Percentiles rank a stretch among this genome's conserved stretches.
phyloP scores from a whole-genome alignment of 1,140 invertebrate genomes.

The Saxidomus purpurata region DNA sequence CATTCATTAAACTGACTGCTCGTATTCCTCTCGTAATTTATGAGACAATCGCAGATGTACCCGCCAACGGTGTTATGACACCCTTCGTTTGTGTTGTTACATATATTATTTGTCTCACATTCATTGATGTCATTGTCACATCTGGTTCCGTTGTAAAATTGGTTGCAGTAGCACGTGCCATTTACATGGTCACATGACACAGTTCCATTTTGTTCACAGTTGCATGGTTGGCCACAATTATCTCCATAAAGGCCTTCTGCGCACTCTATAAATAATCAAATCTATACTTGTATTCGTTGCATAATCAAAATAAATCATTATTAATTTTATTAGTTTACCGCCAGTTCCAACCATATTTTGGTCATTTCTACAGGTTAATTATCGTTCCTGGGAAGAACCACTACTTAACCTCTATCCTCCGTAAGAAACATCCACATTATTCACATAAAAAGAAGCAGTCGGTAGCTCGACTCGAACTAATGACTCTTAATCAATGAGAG shows the following conservation, averaged over 20 bases:
- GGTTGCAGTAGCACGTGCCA: constrained; percentile 20
- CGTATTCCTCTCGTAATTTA: background rate
- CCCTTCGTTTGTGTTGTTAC: background rate
- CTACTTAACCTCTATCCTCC: no score
- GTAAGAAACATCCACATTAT: no score
- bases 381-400: no score
- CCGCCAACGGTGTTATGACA: constrained; percentile 15
- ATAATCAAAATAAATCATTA: no score
- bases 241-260: background rate
- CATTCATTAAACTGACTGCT: background rate
- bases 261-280: background rate
- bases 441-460: no score
- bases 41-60: background rate
- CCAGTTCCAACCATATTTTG: no score
- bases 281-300: no score
- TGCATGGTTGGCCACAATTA: background rate
- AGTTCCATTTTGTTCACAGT: background rate
- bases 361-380: no score
- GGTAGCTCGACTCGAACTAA: no score
- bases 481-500: no score
- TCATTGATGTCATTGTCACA: constrained; percentile 6
- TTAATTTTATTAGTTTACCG: no score
- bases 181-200: constrained; percentile 19
- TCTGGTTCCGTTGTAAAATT: background rate
- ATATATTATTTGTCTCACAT: background rate